Base-by-base conservation (phyloP, 92 coral and sea anemone genomes). In the Palythoa heliodiscus region DNA sequence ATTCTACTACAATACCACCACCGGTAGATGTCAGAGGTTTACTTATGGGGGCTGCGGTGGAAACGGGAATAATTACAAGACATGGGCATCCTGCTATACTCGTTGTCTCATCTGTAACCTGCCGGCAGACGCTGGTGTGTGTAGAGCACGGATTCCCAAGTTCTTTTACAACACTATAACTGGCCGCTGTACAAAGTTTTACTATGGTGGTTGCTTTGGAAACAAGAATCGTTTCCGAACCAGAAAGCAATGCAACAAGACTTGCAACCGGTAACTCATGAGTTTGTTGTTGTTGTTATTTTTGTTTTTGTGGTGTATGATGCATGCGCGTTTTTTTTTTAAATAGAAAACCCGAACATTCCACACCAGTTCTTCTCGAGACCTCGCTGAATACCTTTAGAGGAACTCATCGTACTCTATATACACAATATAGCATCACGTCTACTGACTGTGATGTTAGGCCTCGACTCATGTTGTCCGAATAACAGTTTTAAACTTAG, bases 41-140 rank as follows among this genome's bases (percentile, higher is more conserved):
- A 16, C 48, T 5, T 75, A 75, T 35, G 78, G 78, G 6, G 78
- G 78, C 78, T 75, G 78, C 58, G 60, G 7, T 20, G 58, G 60
- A 1, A 75, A 75, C 48, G 78, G 78, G 16, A 75, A 75, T 38
- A 75, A 75, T 7, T 75, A 75, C 7, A 0, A 10, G 17, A 20
- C 60, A 9, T 8, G 8, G 19, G 2, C 0, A 23, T 16, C 11
- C 58, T 75, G 78, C 38, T 17, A 52, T 20, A 53, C 17, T 1
- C 22, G 10, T 3, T 75, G 78, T 52, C n/a, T n/a, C n/a, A 17
- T 75, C 63, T 75, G 78, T 52, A 22, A 0, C 38, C 78, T 75
- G 25, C 38, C 37, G 16, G 17, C 39, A 2, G 39, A 75, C 13
- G n/a, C 43, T 25, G 78, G 78, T 11, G 0, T 2, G n/a, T 75